These are phyloP conservation scores for Gasteruption jaculator DNA, from an alignment of 2,888 invertebrate genomes.

Conservation along the genomic window DNA sequence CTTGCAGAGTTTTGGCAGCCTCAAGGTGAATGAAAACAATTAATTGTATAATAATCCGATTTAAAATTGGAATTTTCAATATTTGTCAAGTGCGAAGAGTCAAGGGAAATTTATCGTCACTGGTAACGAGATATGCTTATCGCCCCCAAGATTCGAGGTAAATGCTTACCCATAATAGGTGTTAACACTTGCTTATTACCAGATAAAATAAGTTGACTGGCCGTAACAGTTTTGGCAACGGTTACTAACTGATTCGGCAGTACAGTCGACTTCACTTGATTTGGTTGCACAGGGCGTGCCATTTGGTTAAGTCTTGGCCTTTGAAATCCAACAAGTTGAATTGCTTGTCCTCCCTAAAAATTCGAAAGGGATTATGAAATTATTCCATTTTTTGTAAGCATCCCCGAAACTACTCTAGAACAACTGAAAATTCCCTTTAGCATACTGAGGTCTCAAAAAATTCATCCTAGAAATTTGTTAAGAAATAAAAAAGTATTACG, in stretches of 20 bases:
- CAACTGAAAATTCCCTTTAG: no score
- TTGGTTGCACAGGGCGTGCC: slow-evolving; percentile 46
- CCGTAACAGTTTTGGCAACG: slow-evolving; percentile 46
- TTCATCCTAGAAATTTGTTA: no score
- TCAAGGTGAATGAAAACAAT: no score
- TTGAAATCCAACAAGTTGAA: slow-evolving; percentile 49
- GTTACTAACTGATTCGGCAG: slow-evolving; percentile 47
- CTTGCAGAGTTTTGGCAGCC: no score
- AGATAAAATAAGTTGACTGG: slow-evolving; percentile 46
- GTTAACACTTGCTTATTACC: slow-evolving; percentile 49
- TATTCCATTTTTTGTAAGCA: not conserved
- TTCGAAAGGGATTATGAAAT: not conserved
- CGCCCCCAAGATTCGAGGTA: not conserved
- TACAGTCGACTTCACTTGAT: slow-evolving; percentile 44
- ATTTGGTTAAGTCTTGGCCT: slow-evolving; percentile 48
- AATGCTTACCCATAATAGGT: slow-evolving; percentile 46
- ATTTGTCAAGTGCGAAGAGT: no score
- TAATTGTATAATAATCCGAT: no score
- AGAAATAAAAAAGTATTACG: no score
- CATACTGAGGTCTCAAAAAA: no score
- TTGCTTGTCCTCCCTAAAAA: slow-evolving; percentile 42
- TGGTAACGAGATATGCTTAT: not conserved
- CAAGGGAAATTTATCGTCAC: no score
- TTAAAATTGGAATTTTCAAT: no score
- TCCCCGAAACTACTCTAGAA: no score